phyloP scores from a whole-genome alignment of 2,113 vertebrate genomes.

The Lycocorax pyrrhopterus region DNA sequence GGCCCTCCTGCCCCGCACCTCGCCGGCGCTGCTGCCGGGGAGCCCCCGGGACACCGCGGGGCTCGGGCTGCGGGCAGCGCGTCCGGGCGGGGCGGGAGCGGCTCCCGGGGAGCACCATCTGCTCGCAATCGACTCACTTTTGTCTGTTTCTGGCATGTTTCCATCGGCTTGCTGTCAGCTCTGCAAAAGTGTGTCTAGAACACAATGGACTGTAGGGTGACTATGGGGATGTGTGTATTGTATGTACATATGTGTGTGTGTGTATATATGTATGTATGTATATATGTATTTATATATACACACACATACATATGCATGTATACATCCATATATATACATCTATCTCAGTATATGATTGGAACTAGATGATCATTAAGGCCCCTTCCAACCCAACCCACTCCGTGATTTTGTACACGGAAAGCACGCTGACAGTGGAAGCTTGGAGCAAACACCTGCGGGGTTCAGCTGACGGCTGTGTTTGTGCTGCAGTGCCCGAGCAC shows the following conservation, averaged over 20 bases:
- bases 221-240: background rate
- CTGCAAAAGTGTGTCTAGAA: background rate
- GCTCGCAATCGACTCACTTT: fast-evolving
- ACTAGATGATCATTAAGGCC: background rate
- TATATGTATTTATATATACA: no score
- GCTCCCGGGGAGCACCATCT: background rate
- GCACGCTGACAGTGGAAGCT: fast-evolving
- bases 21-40: background rate
- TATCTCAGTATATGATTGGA: fast-evolving
- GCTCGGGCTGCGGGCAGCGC: background rate
- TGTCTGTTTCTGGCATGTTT: background rate
- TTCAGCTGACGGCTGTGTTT: fast-evolving
- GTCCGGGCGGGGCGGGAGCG: background rate
- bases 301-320: fast-evolving
- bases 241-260: fast-evolving
- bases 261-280: fast-evolving
- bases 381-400: background rate
- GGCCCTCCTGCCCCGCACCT: no score
- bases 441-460: fast-evolving
- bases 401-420: background rate
- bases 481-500: slow-evolving; percentile 80
- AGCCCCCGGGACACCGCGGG: background rate
- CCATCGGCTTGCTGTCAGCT: background rate
- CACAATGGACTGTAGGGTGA: fast-evolving
- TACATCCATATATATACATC: background rate